A percentile compares a stretch with the other conserved stretches of the same genome.
phyloP scores from a whole-genome alignment of 2,888 invertebrate genomes.

The Maniola hyperantus region DNA sequence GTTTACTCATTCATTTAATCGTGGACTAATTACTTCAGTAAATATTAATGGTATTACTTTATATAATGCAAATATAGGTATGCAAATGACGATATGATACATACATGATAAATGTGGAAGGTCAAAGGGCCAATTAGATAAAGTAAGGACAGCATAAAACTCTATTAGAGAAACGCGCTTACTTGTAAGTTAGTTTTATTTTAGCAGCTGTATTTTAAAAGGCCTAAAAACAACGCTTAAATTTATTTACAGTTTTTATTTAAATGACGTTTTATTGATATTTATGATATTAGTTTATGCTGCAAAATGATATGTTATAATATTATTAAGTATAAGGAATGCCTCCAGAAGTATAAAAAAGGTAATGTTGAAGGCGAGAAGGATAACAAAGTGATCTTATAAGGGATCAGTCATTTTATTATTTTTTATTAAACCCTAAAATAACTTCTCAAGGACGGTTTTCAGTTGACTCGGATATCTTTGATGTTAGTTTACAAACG shows the following conservation, averaged over 20 bases:
- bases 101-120: conserved; percentile 23
- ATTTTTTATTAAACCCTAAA: neutral
- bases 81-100: conserved; percentile 20
- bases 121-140: conserved; percentile 27
- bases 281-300: neutral
- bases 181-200: conserved; percentile 16
- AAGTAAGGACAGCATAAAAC: conserved; percentile 18
- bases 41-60: conserved; percentile 18
- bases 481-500: conserved; percentile 19
- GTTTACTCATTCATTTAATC: conserved; percentile 34
- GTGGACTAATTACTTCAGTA: conserved; percentile 30
- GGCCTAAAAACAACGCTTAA: conserved; percentile 35
- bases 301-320: no score
- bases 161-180: neutral
- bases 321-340: neutral
- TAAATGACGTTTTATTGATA: neutral
- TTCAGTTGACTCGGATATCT: neutral
- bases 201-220: conserved; percentile 34
- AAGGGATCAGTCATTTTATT: neutral
- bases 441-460: neutral
- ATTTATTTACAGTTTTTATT: conserved; percentile 21
- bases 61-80: conserved; percentile 22
- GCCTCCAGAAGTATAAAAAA: neutral
- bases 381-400: neutral
- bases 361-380: neutral